phyloP scores from a whole-genome alignment of 2,797 vertebrate species.

The Manis crassicaudata region DNA sequence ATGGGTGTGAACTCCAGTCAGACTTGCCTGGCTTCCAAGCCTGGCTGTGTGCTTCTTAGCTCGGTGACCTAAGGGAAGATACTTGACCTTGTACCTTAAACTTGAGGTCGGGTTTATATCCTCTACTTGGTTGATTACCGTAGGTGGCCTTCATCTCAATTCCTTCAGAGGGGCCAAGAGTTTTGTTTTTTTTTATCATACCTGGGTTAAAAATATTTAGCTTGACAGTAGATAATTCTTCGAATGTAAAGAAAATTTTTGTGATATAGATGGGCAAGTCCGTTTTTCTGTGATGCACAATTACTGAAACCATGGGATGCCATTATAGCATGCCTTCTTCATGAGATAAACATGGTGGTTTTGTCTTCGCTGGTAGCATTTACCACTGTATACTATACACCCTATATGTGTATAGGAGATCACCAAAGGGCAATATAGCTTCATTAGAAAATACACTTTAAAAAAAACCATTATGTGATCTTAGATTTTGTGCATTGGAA shows the following conservation, averaged over 20 bases:
- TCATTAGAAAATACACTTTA: background rate
- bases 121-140: background rate
- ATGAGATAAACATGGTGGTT: conserved; percentile 26
- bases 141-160: background rate
- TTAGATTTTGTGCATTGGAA: conserved; percentile 33
- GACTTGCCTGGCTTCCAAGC: background rate
- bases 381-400: background rate
- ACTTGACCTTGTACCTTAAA: background rate
- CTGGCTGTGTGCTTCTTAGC: background rate
- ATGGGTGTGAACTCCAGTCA: background rate
- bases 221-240: background rate
- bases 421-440: background rate
- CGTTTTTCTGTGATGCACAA: background rate
- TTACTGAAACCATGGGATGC: conserved; percentile 4
- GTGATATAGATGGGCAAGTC: background rate
- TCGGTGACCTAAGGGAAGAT: background rate
- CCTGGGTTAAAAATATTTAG: background rate
- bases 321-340: background rate
- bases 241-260: background rate
- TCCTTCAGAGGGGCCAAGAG: background rate
- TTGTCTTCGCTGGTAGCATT: conserved; percentile 17
- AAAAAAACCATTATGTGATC: background rate
- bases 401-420: background rate
- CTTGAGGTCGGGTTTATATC: background rate
- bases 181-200: background rate